phyloP scores from a whole-genome alignment of 1,140 invertebrate species.

The Hyphantria cunea region DNA sequence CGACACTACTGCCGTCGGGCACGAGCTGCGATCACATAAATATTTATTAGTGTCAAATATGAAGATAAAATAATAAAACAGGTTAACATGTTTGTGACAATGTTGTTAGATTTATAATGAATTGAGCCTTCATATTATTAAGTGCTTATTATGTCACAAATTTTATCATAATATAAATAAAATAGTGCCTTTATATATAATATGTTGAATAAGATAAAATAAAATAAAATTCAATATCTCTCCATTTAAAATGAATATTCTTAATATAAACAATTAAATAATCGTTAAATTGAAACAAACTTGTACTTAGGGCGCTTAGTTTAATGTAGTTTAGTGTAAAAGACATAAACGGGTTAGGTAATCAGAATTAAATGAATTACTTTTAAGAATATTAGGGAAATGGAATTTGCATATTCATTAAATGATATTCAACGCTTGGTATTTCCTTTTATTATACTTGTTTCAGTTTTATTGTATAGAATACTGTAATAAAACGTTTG shows the following conservation, averaged over 20 bases:
- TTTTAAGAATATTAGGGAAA: background rate
- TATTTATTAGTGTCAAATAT: background rate
- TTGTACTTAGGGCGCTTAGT: no score
- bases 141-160: background rate
- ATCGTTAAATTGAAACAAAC: no score
- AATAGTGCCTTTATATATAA: background rate
- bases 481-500: background rate
- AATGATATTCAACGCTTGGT: background rate
- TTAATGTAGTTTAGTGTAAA: slow-evolving; percentile 31
- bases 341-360: slow-evolving; percentile 50
- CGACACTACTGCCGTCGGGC: slow-evolving; percentile 5
- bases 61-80: background rate
- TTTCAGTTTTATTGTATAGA: background rate
- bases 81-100: background rate
- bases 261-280: no score
- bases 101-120: background rate
- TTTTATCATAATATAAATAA: background rate
- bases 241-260: no score
- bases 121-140: background rate
- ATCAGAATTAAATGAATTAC: slow-evolving; percentile 6
- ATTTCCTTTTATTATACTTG: background rate
- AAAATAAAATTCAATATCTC: no score
- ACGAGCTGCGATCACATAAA: background rate
- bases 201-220: background rate
- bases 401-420: slow-evolving; percentile 1